A percentile compares a stretch with the other conserved stretches of the same genome.
These are phyloP conservation scores for Electrophaes corylata DNA, from an alignment of 2,888 invertebrate species.

Conservation along the genomic window DNA sequence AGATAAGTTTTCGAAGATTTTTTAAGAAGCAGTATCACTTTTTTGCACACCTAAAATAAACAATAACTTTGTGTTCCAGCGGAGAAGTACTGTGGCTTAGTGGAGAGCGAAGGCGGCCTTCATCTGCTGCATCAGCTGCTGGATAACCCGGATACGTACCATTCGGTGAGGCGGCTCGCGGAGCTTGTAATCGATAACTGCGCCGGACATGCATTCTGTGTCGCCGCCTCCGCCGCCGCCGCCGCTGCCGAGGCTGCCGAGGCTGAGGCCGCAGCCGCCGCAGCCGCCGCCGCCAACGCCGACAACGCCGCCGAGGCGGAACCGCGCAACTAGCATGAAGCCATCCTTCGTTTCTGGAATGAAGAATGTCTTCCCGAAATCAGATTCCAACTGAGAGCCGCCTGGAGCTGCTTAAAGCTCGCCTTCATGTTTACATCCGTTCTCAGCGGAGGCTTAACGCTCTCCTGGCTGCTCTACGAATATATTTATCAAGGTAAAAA, in stretches of 20 bases:
- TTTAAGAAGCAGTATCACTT: too few relatives aligned
- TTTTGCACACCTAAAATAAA: too few relatives aligned
- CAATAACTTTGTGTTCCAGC: conserved; percentile 82
- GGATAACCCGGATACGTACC: conserved; percentile 85
- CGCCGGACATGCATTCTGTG: conserved; percentile 48
- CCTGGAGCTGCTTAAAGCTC: background rate
- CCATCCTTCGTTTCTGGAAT: conserved; percentile 46
- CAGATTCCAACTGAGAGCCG: conserved; percentile 4
- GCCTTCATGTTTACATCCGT: background rate
- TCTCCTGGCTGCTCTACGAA: conserved; percentile 1
- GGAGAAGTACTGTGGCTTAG: conserved; percentile 95
- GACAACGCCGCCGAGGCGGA: conserved; percentile 11
- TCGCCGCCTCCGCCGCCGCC: conserved; percentile 16
- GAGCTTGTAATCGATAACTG: conserved; percentile 88
- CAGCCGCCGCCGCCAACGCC: background rate
- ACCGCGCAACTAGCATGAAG: conserved; percentile 64
- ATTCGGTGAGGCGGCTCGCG: conserved; percentile 88
- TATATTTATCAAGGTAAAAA: background rate
- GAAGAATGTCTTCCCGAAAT: conserved; percentile 5
- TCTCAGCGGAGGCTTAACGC: background rate
- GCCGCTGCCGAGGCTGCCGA: conserved; percentile 1
- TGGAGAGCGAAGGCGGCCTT: conserved; percentile 94
- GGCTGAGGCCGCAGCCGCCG: conserved; percentile 7
- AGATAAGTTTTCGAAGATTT: too few relatives aligned
- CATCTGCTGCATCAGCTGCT: conserved; percentile 88